phyloP scores from a whole-genome alignment of 2,797 vertebrate species.

The Rhincodon typus region DNA sequence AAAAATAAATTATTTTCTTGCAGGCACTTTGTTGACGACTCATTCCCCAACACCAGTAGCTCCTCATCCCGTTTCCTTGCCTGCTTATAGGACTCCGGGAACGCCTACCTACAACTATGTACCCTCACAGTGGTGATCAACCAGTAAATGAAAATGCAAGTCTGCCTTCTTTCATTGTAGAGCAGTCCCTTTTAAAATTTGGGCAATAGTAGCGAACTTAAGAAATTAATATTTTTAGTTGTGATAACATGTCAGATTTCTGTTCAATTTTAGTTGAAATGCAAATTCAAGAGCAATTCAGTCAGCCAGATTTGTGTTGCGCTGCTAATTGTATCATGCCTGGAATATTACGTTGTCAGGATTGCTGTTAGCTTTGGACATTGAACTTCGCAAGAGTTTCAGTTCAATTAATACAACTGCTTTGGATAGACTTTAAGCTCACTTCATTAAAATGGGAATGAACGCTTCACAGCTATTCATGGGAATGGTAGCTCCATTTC shows the following conservation, averaged over 20 bases:
- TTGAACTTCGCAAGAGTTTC: not conserved
- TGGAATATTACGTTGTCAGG: not conserved
- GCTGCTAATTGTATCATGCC: not conserved
- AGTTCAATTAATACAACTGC: not conserved
- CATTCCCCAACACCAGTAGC: constrained; percentile 85
- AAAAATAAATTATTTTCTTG: constrained; percentile 42
- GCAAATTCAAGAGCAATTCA: not conserved
- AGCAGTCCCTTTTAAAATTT: not conserved
- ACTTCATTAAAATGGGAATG: not conserved
- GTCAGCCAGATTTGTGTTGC: not conserved
- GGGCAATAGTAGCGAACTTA: not conserved
- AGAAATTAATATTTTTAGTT: not conserved
- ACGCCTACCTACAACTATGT: constrained; percentile 97
- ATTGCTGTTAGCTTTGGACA: not conserved
- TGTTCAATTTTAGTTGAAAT: not conserved
- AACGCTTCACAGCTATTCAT: not conserved
- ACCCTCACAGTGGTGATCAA: constrained; percentile 91
- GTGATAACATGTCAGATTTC: not conserved
- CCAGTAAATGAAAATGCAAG: constrained; percentile 70
- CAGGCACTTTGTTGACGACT: constrained; percentile 92
- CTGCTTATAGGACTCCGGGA: constrained; percentile 83
- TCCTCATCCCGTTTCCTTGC: constrained; percentile 85
- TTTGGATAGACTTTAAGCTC: not conserved
- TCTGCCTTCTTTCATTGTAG: not conserved
- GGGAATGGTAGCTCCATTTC: not conserved